Evolutionary conservation across 64 coral and sea anemone genomes (phyloP), one percentile per base, ranked within the genome.

Genomic region (Pachyseris speciosa): DNA sequence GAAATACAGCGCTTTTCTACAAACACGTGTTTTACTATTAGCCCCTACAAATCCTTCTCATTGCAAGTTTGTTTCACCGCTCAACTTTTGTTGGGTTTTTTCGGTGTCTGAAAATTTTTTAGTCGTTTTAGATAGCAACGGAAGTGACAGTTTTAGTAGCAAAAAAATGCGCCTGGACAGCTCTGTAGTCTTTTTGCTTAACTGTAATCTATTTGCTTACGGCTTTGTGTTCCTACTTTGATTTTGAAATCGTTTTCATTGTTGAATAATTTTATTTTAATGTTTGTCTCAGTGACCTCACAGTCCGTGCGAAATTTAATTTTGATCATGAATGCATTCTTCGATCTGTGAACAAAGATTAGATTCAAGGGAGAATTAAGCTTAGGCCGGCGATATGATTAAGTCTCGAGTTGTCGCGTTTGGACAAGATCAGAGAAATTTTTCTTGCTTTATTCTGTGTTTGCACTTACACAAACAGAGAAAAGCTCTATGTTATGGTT

Each of bases 1-100:
- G 17, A 11, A 16, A 4, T 37, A 5, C 67, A 15, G 17, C 1
- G 34, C 67, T 71, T 38, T 37, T 39, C 10, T 36, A n/a, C 64
- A 16, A 71, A 71, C 67, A 71, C 67, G 67, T 71, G 67, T 40
- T 71, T 39, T 71, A 3, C 19, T 71, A 19, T 71, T 37, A 71
- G 33, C 33, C 31, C 13, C n/a, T 8, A 12, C 11, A 40, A n/a
- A 71, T 38, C 1, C 15, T 22, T 20, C 4, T 36, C 22, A 16
- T 71, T 71, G 12, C 10, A 40, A 71, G 11, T 71, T 34, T 71
- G 16, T 4, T 7, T 71, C 12, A 19, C 6, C 33, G 1, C 39
- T 4, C 38, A 17, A 16, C 38, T 17, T 71, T 71, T 71, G 38
- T 16, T 38, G 2, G 20, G 67, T 39, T 33, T 19, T 32, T 27